Evolutionary conservation across 2,113 vertebrate species (phyloP), one percentile per base, ranked within the genome.

Genomic region (Gracilinanus agilis): DNA sequence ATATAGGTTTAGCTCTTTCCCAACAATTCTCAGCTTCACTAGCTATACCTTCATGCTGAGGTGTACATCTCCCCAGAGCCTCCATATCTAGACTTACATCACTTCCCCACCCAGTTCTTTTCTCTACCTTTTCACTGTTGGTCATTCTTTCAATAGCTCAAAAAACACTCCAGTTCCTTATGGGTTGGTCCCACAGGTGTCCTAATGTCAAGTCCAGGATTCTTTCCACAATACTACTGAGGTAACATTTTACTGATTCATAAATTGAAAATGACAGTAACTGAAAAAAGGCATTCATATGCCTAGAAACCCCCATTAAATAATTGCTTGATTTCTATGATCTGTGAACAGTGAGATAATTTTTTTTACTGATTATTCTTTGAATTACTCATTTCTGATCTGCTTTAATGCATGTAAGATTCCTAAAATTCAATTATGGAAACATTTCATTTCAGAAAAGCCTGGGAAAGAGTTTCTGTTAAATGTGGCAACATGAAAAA

Each of bases 341-440:
- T n/a, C 4, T 83, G 83, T 10, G 75, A 56, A 27, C 88, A 91
- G 34, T 93, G 24, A 94, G 9, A 91, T 9, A 54, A 34, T 5
- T n/a, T 95, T n/a, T 95, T 88, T 24, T 27, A 25, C 54, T 58
- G 12, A 56, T 90, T 8, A 0, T 49, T 54, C 92, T 54, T 95
- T 11, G 49, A 93, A 92, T 9, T 90, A 49, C 40, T 93, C 67
- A 90, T 34, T 96, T 91, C 92, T 34, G 29, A 92, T 95, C 89
- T 44, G 90, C 54, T 13, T 93, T 91, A 89, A 97, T 94, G 27
- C 90, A 90, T 25, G 24, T 0, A 94, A 91, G 67, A 83, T 9
- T 0, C 5, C 89, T 53, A 95, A 24, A 55, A n/a, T 67, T 92
- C 56, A 3, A 34, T 92, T 55, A 25, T 53, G n/a, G 61, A 88